Evolutionary conservation across 2,797 vertebrate genomes (phyloP), one percentile per base, ranked within the genome.

Genomic region (Delichon dasypus): DNA sequence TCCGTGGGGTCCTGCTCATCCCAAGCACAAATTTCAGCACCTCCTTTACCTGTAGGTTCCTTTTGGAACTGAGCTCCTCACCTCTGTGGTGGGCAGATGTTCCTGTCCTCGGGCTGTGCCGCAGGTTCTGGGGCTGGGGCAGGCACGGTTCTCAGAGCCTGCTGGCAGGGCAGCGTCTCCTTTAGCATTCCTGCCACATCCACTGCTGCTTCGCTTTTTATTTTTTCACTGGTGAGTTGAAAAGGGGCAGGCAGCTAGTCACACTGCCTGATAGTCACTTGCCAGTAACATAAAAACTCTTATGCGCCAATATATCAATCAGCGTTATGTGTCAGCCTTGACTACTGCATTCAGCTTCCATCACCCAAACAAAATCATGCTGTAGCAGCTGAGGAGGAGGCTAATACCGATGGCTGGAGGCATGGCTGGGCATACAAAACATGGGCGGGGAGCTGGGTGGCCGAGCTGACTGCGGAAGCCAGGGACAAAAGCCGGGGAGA

Each of bases 241-340:
- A 66, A 78, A 81, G 88, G 88, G 88, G 74, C 76, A 72, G 4
- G 15, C 88, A 96, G 92, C 81, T 34, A 82, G 81, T 96, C 85
- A 53, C 80, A 62, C 29, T 9, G 11, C 74, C 94, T 74, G 92
- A 88, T 87, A 96, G 89, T 82, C 89, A 72, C 85, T 94, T 94
- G 95, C 93, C 95, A 95, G 91, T 72, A 87, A 81, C 94, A 73
- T 78, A 86, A 78, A 94, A 91, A 88, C 83, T 66, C 93, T 88
- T 60, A 75, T 6, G 74, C 32, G 1, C 88, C 96, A 90, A 82
- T 94, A 90, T 92, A 94, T 96, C 92, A 92, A 94, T 92, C 92
- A 92, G 86, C 4, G 48, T 92, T 92, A 90, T 1, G 77, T 91
- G 91, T 94, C 94, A 94, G 89, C 93, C 83, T 72, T 78, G 94